Evolutionary conservation across 2,113 vertebrate genomes (phyloP), one percentile per base, ranked within the genome.

Genomic region (Hiodon alosoides): DNA sequence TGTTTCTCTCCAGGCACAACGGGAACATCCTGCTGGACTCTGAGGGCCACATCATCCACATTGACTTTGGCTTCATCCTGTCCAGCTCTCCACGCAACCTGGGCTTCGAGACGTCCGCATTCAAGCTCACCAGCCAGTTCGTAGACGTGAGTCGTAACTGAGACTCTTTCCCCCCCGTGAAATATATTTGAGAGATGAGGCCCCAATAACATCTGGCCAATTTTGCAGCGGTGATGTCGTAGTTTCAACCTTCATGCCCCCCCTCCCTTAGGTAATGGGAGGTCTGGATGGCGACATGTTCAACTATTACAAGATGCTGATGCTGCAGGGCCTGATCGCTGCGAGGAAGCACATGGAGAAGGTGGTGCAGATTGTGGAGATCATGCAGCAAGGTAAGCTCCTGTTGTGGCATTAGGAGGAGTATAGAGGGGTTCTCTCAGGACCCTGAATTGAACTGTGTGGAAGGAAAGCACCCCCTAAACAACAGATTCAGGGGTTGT

Each of bases 231-330:
- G n/a, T n/a, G n/a, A n/a, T n/a, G n/a, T n/a, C n/a, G n/a, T n/a
- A n/a, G 4, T 17, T 48, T 11, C 16, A 64, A 5, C 57, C 8
- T 13, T 3, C 5, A 13, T 55, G 50, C 71, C 10, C 14, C 6
- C 53, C 50, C 54, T 50, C 64, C 31, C 65, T 10, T 46, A 98
- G 96, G 96, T 98, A 69, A 98, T 98, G 96, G 96, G 95, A 0
- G 95, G 96, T 10, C 88, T 92, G n/a, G 91, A 96, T 0, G 93
- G 95, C 0, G 96, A 98, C 88, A 98, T 98, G 96, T 98, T 98
- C 83, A 98, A 95, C 85, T 98, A 98, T 87, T 98, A 95, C 81
- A 98, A 94, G 91, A 97, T 98, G 96, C 82, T 98, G 83, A 98
- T 98, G 96, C 92, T 98, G 46, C 96, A 98, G 80, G 96, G 95